These are phyloP conservation scores for Punctoribates punctum DNA, from an alignment of 2,888 invertebrate genomes.

Conservation along the genomic window DNA sequence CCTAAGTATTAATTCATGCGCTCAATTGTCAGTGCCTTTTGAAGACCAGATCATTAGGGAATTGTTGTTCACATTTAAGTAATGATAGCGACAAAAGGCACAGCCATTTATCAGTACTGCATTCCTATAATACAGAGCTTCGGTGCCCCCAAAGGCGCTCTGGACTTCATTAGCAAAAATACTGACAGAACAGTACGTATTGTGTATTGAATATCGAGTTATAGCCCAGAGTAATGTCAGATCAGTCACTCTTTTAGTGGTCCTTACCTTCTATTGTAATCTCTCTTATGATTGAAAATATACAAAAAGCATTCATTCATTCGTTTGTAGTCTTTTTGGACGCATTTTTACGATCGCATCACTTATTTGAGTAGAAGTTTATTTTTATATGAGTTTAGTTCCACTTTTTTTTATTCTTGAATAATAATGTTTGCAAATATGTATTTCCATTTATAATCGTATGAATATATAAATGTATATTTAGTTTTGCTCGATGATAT, in stretches of 20 bases:
- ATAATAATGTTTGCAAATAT: no score
- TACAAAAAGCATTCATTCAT: not conserved
- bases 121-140: no score
- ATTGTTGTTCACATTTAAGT: not conserved
- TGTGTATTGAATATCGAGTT: no score
- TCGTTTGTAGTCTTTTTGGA: not conserved
- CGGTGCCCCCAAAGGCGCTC: no score
- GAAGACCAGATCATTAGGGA: slow-evolving; percentile 15
- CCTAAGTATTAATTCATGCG: not conserved
- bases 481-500: not conserved
- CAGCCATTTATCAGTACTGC: no score
- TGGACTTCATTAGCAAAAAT: slow-evolving; percentile 5
- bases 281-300: not conserved
- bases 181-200: no score
- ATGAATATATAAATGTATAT: not conserved
- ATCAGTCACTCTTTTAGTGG: not conserved
- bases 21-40: not conserved
- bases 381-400: no score
- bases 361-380: not conserved
- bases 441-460: no score
- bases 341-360: not conserved
- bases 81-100: not conserved
- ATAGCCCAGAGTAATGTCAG: not conserved
- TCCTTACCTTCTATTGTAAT: not conserved
- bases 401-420: no score